These are phyloP conservation scores for Calameuta filiformis DNA, from an alignment of 2,888 invertebrate genomes.

Conservation along the genomic window DNA sequence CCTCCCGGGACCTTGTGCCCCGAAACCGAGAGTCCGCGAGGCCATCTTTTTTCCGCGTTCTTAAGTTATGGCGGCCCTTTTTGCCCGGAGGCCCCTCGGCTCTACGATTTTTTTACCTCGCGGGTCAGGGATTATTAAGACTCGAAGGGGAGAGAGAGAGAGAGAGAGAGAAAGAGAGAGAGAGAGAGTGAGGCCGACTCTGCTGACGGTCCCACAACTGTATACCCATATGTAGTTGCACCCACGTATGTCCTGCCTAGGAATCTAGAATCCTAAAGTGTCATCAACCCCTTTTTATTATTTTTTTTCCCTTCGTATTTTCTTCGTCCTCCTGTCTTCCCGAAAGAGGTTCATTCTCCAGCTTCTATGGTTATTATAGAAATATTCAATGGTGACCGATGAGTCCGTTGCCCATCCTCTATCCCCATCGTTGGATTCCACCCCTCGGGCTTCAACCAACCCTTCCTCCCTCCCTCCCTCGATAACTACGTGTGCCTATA, in stretches of 20 bases:
- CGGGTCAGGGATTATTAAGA: slow-evolving; percentile 44
- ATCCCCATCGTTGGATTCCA: background rate
- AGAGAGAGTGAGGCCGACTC: too few relatives aligned
- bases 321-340: background rate
- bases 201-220: too few relatives aligned
- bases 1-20: background rate
- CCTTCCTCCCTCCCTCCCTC: background rate
- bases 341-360: background rate
- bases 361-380: slow-evolving; percentile 6
- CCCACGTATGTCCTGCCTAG: too few relatives aligned
- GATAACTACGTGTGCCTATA: slow-evolving; percentile 1
- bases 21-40: slow-evolving; percentile 16
- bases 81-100: slow-evolving; percentile 28
- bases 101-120: slow-evolving; percentile 18
- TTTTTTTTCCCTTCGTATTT: too few relatives aligned
- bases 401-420: too few relatives aligned
- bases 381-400: background rate
- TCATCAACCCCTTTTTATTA: slow-evolving; percentile 18
- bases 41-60: slow-evolving; percentile 22
- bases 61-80: slow-evolving; percentile 38
- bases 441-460: background rate
- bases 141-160: slow-evolving; percentile 8
- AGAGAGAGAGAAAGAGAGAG: too few relatives aligned
- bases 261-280: slow-evolving; percentile 18
- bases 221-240: too few relatives aligned